Conservation (phyloP, 2,888 invertebrate species). For the Drosophila acutilabella region DNA sequence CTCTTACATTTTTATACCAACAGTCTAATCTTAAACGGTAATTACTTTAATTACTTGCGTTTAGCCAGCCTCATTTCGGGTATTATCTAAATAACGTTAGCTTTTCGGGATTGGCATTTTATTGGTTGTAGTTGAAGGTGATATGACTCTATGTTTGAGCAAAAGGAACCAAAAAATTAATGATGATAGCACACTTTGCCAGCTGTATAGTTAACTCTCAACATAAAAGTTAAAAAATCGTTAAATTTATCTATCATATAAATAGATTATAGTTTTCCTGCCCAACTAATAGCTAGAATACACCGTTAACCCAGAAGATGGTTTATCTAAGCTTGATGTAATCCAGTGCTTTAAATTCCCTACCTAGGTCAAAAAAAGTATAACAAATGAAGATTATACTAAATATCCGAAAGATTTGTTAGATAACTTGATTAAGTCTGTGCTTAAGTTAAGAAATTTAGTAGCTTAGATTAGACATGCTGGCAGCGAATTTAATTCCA, state of each 20-base stretch:
- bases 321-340: slow-evolving; percentile 2
- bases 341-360: background rate
- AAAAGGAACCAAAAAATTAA: slow-evolving; percentile 8
- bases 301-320: background rate
- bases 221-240: too few species aligned
- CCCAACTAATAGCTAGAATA: too few species aligned
- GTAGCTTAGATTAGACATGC: slow-evolving; percentile 14
- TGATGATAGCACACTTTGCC: background rate
- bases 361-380: slow-evolving; percentile 15
- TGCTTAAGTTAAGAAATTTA: background rate
- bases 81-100: slow-evolving; percentile 31
- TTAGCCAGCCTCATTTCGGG: slow-evolving; percentile 24
- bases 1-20: slow-evolving; percentile 39
- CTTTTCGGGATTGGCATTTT: slow-evolving; percentile 33
- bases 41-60: slow-evolving; percentile 7
- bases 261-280: background rate
- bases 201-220: too few species aligned
- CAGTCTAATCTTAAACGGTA: slow-evolving; percentile 41
- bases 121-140: slow-evolving; percentile 1
- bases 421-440: background rate
- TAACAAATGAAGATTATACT: background rate
- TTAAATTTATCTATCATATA: too few species aligned
- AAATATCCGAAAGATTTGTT: background rate
- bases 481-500: background rate
- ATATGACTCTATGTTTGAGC: slow-evolving; percentile 7